Conservation (phyloP, 2,888 invertebrate genomes). For the Patella caerulea region DNA sequence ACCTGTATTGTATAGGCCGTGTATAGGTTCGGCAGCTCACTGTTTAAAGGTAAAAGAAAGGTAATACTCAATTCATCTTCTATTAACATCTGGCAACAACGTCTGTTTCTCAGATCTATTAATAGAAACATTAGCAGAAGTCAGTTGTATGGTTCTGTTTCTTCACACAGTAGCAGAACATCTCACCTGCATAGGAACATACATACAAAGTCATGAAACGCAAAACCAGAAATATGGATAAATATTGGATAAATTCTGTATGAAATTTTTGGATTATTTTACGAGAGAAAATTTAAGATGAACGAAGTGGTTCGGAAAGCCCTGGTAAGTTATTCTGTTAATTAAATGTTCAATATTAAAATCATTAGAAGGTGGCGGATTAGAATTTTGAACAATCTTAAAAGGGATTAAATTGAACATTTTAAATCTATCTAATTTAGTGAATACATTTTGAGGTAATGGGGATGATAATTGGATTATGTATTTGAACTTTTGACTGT, state of each 20-base stretch:
- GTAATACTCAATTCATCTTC: slow-evolving; percentile 3
- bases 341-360: neutral
- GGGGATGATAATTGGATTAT: too few relatives aligned
- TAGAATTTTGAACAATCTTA: too few relatives aligned
- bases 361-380: too few relatives aligned
- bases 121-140: slow-evolving; percentile 9
- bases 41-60: neutral
- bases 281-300: neutral
- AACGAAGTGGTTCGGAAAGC: slow-evolving; percentile 8
- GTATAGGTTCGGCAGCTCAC: too few relatives aligned
- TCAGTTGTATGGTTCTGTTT: neutral
- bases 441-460: too few relatives aligned
- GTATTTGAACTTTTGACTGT: too few relatives aligned
- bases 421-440: too few relatives aligned
- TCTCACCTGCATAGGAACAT: neutral
- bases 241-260: neutral
- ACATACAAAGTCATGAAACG: too few relatives aligned
- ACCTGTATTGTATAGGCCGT: too few relatives aligned
- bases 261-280: neutral
- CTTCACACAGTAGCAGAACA: slow-evolving; percentile 7
- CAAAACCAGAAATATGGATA: neutral
- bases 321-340: neutral
- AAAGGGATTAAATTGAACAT: too few relatives aligned
- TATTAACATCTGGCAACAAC: slow-evolving; percentile 3
- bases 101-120: slow-evolving; percentile 11